Evolutionary conservation across 1,140 invertebrate genomes (phyloP), one percentile per base, ranked within the genome.

Genomic region (Lasioglossum baleicum): DNA sequence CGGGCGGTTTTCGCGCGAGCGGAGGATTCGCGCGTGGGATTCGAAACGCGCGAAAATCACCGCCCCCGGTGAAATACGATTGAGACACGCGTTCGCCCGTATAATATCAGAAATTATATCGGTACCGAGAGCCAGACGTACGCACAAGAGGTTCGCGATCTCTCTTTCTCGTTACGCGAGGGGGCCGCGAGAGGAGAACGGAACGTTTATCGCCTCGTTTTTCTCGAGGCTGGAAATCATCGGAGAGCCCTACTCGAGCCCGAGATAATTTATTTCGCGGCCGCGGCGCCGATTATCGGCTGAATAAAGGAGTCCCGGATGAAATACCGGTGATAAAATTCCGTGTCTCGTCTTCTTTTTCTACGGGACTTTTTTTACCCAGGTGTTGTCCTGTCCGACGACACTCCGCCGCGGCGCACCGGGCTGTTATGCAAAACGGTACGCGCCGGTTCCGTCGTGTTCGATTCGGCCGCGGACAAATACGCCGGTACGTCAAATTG

Each of bases 361-460:
- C 26, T 35, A 4, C 13, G 15, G 35, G 35, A 35, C 35, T 35
- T 15, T 26, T 60, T 13, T 26, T 26, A 6, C 22, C 8, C 58
- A 35, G 8, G 58, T 26, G 22, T 26, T 13, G n/a, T 26, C 17
- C 13, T 15, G 13, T 42, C 35, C 44, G 44, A 48, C 44, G 44
- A 48, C 44, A 13, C 10, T 13, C 10, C 44, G 10, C 44, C 10
- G 44, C 44, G 44, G 13, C 4, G 51, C 13, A 2, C 1, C 68
- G 69, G 11, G 58, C n/a, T 51, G 66, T 76, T 76, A 76, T 61
- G 75, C 66, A 69, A 69, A 76, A 17, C 65, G 40, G 42, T 70
- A 22, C 53, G 68, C 7, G 35, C 35, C 35, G 5, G 40, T 76
- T 58, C 56, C 56, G 66, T 51, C 17, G 15, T 31, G 15, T 48